phyloP scores from a whole-genome alignment of 2,113 vertebrate genomes.

The Theristicus caerulescens region DNA sequence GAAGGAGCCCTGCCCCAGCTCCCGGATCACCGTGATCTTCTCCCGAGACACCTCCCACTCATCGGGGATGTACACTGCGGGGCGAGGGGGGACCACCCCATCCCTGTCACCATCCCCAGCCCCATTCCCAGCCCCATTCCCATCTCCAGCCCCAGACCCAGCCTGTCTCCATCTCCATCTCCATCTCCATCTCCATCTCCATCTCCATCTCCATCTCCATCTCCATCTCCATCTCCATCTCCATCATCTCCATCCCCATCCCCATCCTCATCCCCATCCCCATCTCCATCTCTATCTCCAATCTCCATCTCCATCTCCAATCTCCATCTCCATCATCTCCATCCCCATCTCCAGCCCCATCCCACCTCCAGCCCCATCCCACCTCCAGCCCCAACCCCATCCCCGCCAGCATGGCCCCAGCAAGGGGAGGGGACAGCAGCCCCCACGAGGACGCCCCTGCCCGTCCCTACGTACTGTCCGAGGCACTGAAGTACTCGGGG shows the following conservation, averaged over 20 bases:
- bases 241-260: no score
- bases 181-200: background rate
- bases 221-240: background rate
- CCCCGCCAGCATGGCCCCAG: no score
- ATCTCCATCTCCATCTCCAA: no score
- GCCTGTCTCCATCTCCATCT: no score
- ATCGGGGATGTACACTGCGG: slow-evolving; percentile 76
- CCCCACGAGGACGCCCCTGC: rapidly evolving
- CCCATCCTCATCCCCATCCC: background rate
- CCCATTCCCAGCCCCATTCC: no score
- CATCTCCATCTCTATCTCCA: no score
- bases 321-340: no score
- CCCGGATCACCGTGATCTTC: slow-evolving; percentile 76
- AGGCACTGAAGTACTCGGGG: slow-evolving; percentile 80
- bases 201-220: no score
- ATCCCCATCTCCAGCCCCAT: no score
- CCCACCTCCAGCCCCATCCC: no score
- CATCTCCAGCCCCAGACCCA: background rate
- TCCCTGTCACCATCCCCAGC: background rate
- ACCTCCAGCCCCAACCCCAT: no score
- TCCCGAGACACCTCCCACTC: slow-evolving; percentile 83
- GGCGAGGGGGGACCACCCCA: background rate
- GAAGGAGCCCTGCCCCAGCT: slow-evolving; percentile 83
- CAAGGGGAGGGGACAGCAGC: background rate
- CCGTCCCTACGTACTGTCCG: slow-evolving; percentile 60